A percentile compares a stretch with the other conserved stretches of the same genome.
These are phyloP conservation scores for Vipera ursinii DNA, from an alignment of 2,797 vertebrate species.

Conservation along the genomic window DNA sequence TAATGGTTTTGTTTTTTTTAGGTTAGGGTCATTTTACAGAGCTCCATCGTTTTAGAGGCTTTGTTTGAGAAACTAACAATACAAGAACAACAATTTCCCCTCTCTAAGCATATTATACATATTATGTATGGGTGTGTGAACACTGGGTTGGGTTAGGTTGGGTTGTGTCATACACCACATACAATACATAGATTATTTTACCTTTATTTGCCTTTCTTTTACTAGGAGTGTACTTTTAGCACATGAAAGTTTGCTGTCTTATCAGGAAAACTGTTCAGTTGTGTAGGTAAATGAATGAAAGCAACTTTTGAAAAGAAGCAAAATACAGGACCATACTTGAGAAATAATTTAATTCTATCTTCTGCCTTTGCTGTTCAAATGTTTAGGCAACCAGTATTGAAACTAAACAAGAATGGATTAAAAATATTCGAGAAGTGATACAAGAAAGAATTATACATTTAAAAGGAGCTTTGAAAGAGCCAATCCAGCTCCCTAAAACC, in stretches of 20 bases:
- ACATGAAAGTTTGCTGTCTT: slow-evolving; percentile 7
- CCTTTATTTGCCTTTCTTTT: slow-evolving; percentile 49
- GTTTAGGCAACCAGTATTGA: slow-evolving; percentile 89
- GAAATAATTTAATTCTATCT: slow-evolving; percentile 31
- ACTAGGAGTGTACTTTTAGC: slow-evolving; percentile 28
- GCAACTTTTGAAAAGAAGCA: neutral
- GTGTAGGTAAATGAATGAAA: slow-evolving; percentile 14
- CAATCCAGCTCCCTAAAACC: slow-evolving; percentile 91
- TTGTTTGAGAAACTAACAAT: slow-evolving; percentile 43
- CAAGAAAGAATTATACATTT: slow-evolving; percentile 97
- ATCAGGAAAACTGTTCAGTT: slow-evolving; percentile 23
- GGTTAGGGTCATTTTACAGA: neutral
- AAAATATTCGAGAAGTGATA: slow-evolving; percentile 97
- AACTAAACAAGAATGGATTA: slow-evolving; percentile 98
- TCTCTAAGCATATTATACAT: slow-evolving; percentile 5
- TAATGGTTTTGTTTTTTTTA: neutral
- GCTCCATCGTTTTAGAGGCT: neutral
- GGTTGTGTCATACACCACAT: neutral
- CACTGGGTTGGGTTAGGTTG: neutral
- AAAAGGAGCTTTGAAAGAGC: slow-evolving; percentile 97
- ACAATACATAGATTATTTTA: slow-evolving; percentile 31
- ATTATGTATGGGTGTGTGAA: neutral
- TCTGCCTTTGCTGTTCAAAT: slow-evolving; percentile 51
- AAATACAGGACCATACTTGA: neutral
- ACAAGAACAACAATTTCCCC: slow-evolving; percentile 37